These are phyloP conservation scores for Mesocentrotus franciscanus DNA, from an alignment of 53 echinoderm and acorn worm species.

Conservation along the genomic window DNA sequence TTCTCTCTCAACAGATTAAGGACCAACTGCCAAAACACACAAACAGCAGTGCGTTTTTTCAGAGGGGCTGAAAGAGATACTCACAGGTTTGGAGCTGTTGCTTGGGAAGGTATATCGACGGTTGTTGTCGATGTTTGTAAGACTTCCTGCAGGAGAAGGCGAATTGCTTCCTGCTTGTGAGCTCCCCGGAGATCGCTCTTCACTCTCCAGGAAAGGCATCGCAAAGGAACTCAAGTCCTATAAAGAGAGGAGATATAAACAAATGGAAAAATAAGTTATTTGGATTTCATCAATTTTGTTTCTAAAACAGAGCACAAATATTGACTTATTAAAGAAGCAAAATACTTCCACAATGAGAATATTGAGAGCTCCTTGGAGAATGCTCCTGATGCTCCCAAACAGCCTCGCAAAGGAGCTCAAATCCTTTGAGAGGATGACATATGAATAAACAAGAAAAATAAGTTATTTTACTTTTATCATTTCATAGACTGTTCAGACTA, in stretches of 20 bases:
- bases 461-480: no score
- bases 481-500: no score
- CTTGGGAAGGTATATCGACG: constrained; percentile 89
- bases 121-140: constrained; percentile 73
- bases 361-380: background rate
- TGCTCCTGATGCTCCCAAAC: background rate
- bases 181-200: constrained; percentile 74
- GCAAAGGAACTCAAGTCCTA: constrained; percentile 99
- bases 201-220: constrained; percentile 96
- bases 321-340: background rate
- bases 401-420: background rate
- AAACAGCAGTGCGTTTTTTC: no score
- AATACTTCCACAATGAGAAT: background rate
- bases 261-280: background rate
- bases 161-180: constrained; percentile 69
- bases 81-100: constrained; percentile 72
- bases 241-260: constrained; percentile 7
- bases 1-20: background rate
- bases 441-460: no score
- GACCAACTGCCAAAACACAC: background rate
- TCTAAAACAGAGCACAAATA: background rate
- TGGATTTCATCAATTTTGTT: background rate
- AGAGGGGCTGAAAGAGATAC: background rate
- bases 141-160: constrained; percentile 72
- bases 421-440: background rate